These are phyloP conservation scores for Pseudonaja textilis DNA, from an alignment of 2,113 vertebrate species.

Conservation along the genomic window DNA sequence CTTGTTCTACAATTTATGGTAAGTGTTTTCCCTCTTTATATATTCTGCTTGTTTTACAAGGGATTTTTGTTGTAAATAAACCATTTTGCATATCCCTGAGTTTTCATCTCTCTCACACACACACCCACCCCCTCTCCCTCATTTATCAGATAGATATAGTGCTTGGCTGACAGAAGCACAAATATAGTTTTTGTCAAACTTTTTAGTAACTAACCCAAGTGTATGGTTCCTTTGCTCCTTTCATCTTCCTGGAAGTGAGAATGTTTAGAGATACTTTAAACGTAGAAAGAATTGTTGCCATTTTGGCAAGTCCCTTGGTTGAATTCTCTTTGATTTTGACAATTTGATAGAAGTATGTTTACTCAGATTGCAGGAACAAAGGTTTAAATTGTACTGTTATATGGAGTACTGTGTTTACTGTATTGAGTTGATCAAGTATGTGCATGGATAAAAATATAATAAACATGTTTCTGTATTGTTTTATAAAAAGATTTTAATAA, in stretches of 20 bases:
- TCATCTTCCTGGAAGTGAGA: too few relatives aligned
- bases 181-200: background rate
- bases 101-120: background rate
- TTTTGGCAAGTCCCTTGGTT: background rate
- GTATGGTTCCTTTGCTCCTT: too few relatives aligned
- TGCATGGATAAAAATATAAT: background rate
- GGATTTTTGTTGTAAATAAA: background rate
- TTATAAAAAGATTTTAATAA: background rate
- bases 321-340: background rate
- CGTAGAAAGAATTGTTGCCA: background rate
- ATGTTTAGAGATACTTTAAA: background rate
- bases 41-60: background rate
- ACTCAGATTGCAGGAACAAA: background rate
- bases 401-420: background rate
- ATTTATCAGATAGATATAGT: background rate
- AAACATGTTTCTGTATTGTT: background rate
- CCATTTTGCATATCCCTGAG: background rate
- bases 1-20: background rate
- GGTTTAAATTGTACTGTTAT: background rate
- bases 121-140: rapidly evolving
- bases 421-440: background rate
- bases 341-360: background rate
- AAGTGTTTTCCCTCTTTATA: background rate
- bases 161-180: background rate
- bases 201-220: background rate